These are phyloP conservation scores for Drosophila mettleri DNA, from an alignment of 2,888 invertebrate genomes.

Conservation along the genomic window DNA sequence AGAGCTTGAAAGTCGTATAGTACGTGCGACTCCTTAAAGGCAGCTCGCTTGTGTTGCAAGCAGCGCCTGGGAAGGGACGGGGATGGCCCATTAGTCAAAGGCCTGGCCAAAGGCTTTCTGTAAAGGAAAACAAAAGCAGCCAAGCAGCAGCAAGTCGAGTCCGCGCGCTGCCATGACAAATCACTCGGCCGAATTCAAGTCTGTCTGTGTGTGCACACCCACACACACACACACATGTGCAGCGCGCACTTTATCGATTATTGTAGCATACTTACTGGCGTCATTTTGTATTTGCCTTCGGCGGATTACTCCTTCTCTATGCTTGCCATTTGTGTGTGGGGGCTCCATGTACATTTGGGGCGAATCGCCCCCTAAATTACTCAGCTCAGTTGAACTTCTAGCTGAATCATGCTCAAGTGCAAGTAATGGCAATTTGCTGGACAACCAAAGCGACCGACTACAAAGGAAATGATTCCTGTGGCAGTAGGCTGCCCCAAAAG, in stretches of 20 bases:
- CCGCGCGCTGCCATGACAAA: constrained; percentile 67
- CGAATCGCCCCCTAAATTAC: constrained; percentile 23
- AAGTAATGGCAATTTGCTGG: constrained; percentile 71
- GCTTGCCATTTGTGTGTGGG: constrained; percentile 3
- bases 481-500: constrained; percentile 21
- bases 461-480: not conserved
- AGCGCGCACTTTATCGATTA: constrained; percentile 71
- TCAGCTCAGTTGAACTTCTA: constrained; percentile 38
- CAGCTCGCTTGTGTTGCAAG: constrained; percentile 17
- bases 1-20: not conserved
- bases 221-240: constrained; percentile 12
- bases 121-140: constrained; percentile 22
- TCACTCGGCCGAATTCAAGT: constrained; percentile 44
- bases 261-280: constrained; percentile 75
- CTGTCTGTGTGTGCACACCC: constrained; percentile 39
- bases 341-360: constrained; percentile 16
- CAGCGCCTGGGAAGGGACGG: constrained; percentile 13
- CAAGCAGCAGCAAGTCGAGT: constrained; percentile 23
- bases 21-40: not conserved
- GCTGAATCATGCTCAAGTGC: constrained; percentile 57
- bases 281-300: constrained; percentile 49
- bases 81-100: constrained; percentile 1
- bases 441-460: constrained; percentile 10
- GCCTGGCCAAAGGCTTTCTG: constrained; percentile 2
- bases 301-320: constrained; percentile 33